Percentiles rank a stretch among this genome's conserved stretches.
Evolutionary conservation across 2,888 invertebrate species (phyloP).

Genomic region (Caenorhabditis japonica): DNA sequence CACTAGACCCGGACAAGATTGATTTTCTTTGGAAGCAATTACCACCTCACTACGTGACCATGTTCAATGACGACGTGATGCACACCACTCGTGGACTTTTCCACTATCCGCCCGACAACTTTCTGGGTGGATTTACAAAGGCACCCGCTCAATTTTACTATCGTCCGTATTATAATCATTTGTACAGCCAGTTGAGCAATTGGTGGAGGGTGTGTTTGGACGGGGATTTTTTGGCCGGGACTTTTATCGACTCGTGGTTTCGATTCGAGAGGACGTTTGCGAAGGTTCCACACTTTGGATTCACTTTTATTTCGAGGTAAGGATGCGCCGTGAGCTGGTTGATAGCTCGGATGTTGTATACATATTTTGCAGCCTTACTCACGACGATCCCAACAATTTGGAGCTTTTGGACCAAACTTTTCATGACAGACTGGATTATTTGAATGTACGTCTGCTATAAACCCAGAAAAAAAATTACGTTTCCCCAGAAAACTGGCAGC

Average conservation of each 20-base stretch:
- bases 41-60: constrained; percentile 49
- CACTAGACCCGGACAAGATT: constrained; percentile 48
- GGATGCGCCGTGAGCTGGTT: no score
- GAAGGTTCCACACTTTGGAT: constrained; percentile 43
- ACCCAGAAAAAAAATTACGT: background rate
- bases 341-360: no score
- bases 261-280: constrained; percentile 37
- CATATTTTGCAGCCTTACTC: constrained; percentile 51
- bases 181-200: constrained; percentile 56
- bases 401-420: constrained; percentile 48
- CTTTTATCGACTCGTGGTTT: constrained; percentile 56
- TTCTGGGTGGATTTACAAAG: constrained; percentile 47
- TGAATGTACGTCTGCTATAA: constrained; percentile 29
- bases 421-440: constrained; percentile 33
- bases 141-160: constrained; percentile 59
- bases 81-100: constrained; percentile 58
- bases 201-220: constrained; percentile 61
- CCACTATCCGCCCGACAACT: constrained; percentile 59
- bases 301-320: constrained; percentile 56
- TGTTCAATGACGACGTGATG: constrained; percentile 65
- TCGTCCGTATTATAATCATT: constrained; percentile 57
- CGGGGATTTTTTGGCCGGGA: constrained; percentile 50
- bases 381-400: constrained; percentile 57
- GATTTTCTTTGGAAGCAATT: constrained; percentile 56
- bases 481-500: constrained; percentile 38